Evolutionary conservation across 2,797 vertebrate genomes (phyloP).

Genomic region (Xenopus petersii): DNA sequence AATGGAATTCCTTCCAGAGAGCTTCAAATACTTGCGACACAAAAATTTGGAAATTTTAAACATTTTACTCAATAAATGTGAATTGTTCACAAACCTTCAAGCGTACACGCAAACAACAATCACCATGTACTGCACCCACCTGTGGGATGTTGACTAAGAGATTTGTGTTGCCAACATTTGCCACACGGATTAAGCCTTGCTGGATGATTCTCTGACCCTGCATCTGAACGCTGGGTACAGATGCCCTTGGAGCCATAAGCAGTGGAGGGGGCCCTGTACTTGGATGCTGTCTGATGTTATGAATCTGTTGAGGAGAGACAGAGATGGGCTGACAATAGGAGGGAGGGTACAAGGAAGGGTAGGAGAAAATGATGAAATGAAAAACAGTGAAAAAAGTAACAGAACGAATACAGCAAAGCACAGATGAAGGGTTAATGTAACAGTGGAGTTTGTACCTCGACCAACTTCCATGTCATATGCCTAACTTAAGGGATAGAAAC

Average conservation of each 20-base stretch:
- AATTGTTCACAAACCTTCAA: too few relatives aligned
- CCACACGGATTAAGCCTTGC: constrained; percentile 93
- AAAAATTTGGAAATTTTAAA: too few relatives aligned
- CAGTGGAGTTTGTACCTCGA: too few relatives aligned
- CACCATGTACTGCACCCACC: constrained; percentile 60
- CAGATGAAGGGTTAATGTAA: too few relatives aligned
- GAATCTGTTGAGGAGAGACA: constrained; percentile 84
- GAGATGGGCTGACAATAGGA: constrained; percentile 68
- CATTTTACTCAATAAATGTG: too few relatives aligned
- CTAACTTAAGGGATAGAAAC: too few relatives aligned
- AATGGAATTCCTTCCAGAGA: too few relatives aligned
- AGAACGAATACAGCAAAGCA: not conserved
- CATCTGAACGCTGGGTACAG: constrained; percentile 90
- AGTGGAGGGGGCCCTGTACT: constrained; percentile 89
- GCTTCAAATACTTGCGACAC: too few relatives aligned
- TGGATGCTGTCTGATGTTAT: constrained; percentile 86
- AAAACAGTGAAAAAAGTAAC: not conserved
- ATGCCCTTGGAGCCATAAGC: constrained; percentile 85
- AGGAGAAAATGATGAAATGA: not conserved
- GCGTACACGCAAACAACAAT: too few relatives aligned
- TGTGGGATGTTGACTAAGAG: constrained; percentile 92
- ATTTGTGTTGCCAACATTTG: constrained; percentile 86
- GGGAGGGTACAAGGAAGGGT: constrained; percentile 3
- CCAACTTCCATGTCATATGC: too few relatives aligned
- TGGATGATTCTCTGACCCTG: constrained; percentile 97